Base-by-base conservation (phyloP, 2,797 vertebrate genomes). In the Poeciliopsis presidionis region DNA sequence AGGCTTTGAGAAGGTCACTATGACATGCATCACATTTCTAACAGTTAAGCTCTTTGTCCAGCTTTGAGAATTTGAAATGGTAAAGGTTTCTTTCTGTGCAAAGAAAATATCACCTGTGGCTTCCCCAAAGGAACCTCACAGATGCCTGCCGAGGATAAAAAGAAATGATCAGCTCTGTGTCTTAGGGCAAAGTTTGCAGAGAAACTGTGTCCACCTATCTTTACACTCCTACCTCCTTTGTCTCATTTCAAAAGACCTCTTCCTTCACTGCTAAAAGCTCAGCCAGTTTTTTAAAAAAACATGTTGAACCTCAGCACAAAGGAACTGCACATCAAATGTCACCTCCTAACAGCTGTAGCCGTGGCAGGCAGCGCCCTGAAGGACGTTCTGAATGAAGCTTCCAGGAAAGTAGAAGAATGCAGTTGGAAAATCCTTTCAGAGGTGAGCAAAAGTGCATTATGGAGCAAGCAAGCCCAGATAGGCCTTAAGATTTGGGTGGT, bases 1-100 rank as follows among this genome's bases (percentile, higher is more conserved):
- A 22, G 73, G 8, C 76, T 65, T 46, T 36, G 41, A 75, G 77
- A 88, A 87, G 77, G 86, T 90, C 87, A 87, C 70, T 0, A n/a
- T 69, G 73, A 82, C 74, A 88, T 55, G 55, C 75, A 81, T 81
- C 75, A 87, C 72, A 69, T 78, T 82, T 83, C 57, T 39, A 39
- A 70, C 33, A 2, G 49, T n/a, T 71, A 82, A 75, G 78, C 74
- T 51, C 78, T 83, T 71, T 70, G 69, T 75, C 65, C 75, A 55
- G 67, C 70, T 30, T 43, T 43, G 30, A 81, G 67, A 81, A 81
- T 88, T 86, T 89, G 51, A 85, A 75, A 82, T 82, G 61, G 73
- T 57, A 82, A 28, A 74, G 36, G 78, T 41, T 33, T 59, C 45
- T 70, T 74, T 86, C 82, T 78, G 16, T 46, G 45, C 53, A 36